Base-by-base conservation (phyloP, 2,113 vertebrate species). In the Bufo gargarizans region DNA sequence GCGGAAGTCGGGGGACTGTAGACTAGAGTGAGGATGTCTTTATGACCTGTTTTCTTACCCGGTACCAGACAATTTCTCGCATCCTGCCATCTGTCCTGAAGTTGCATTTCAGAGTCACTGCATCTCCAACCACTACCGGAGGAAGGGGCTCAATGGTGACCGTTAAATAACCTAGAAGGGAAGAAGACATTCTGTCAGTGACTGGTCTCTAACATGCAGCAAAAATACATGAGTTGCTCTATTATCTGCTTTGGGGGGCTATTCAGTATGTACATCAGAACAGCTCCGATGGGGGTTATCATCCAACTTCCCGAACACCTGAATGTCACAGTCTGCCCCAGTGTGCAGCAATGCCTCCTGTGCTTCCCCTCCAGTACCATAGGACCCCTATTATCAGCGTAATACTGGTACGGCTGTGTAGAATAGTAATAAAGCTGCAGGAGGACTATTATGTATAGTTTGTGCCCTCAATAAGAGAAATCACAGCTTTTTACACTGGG, bases 61-160 rank as follows among this genome's bases (percentile, higher is more conserved):
- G 93, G 94, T 99, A 99, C 98, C 98, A 99, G 77, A 99, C 98
- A 6, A 99, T 99, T 92, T 99, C 98, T 19, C 98, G 94, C 94
- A 99, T 97, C 89, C 98, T 95, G 77, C 98, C 98, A 58, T 99
- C 98, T 0, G 98, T 99, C 94, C 98, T 99, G 96, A 99, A 99
- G 96, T 99, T 99, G 91, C 98, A 99, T 96, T 99, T 99, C 91
- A 99, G 92, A 13, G 98, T 99, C 90, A 99, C 98, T 0, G 98
- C 97, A 4, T 99, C 98, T 84, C 98, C 98, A 69, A 97, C 97
- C 84, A 99, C 98, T 88, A 99, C 97, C 0, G 98, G 98, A 0
- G 97, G 97, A 89, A 99, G 95, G 0, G 98, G 98, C 91, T 99
- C 98, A 2, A 99, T 99, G 93, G 95, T 99, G 89, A 99, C 98